Evolutionary conservation across 2,113 vertebrate genomes (phyloP).

Genomic region (Agapornis roseicollis): DNA sequence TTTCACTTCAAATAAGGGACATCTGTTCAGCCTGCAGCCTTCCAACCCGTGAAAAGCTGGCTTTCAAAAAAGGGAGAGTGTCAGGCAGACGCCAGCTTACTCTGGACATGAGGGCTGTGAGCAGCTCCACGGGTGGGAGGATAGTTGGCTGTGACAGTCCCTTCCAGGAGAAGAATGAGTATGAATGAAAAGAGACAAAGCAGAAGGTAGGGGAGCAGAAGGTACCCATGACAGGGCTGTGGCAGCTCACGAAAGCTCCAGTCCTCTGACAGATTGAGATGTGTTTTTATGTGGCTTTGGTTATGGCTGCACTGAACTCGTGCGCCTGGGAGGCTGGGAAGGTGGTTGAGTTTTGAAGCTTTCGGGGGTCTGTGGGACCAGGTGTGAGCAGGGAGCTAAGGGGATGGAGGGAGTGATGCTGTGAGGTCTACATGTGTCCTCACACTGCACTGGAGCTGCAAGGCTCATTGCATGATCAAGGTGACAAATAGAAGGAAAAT

Average conservation of each 20-base stretch:
- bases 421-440: neutral
- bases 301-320: fast-evolving
- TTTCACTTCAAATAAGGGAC: neutral
- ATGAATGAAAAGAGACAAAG: neutral
- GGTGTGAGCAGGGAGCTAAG: neutral
- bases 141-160: neutral
- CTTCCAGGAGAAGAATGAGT: neutral
- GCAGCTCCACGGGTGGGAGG: neutral
- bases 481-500: neutral
- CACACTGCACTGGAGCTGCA: fast-evolving
- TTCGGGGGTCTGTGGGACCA: neutral
- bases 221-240: too few relatives aligned
- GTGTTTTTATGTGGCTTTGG: neutral
- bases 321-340: neutral
- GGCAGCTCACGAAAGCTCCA: neutral
- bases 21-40: slow-evolving; percentile 27
- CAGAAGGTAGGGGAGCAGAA: neutral
- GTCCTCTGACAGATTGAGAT: neutral
- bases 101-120: neutral
- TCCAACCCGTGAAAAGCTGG: neutral
- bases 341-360: neutral
- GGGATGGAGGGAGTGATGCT: neutral
- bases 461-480: neutral
- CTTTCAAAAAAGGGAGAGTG: fast-evolving
- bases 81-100: fast-evolving